These are phyloP conservation scores for Cryptomyrus ogoouensis DNA, from an alignment of 2,113 vertebrate species.

Conservation along the genomic window DNA sequence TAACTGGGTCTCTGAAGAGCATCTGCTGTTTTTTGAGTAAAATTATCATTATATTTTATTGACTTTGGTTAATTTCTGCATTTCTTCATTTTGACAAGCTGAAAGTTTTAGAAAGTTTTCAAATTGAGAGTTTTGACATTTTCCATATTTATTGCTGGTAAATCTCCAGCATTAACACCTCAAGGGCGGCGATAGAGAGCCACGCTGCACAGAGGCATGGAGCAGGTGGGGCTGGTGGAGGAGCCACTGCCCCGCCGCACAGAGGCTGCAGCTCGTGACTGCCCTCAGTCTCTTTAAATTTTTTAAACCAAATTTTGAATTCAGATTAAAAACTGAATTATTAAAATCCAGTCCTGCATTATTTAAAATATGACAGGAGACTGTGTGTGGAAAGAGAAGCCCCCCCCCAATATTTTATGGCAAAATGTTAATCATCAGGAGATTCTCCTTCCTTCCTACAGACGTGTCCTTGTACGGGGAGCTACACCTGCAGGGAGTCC, in stretches of 20 bases:
- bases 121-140: not conserved
- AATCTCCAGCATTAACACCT: not conserved
- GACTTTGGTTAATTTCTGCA: not conserved
- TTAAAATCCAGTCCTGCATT: conserved; percentile 12
- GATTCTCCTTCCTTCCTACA: not conserved
- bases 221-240: not conserved
- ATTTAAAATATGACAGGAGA: conserved; percentile 1
- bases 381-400: no score
- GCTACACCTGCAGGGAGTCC: not conserved
- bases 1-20: not conserved
- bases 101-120: not conserved
- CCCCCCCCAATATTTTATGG: not conserved
- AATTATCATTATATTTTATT: not conserved
- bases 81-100: not conserved
- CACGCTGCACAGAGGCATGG: not conserved
- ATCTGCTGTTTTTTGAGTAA: not conserved
- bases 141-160: not conserved
- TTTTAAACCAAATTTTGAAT: conserved; percentile 9
- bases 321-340: conserved; percentile 17
- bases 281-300: not conserved
- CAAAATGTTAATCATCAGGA: not conserved
- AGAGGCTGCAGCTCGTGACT: no score
- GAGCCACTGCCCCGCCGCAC: not conserved
- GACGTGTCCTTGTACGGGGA: not conserved
- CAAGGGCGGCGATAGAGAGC: not conserved